phyloP scores from a whole-genome alignment of 1,140 invertebrate genomes.

The Dufourea novaeangliae region DNA sequence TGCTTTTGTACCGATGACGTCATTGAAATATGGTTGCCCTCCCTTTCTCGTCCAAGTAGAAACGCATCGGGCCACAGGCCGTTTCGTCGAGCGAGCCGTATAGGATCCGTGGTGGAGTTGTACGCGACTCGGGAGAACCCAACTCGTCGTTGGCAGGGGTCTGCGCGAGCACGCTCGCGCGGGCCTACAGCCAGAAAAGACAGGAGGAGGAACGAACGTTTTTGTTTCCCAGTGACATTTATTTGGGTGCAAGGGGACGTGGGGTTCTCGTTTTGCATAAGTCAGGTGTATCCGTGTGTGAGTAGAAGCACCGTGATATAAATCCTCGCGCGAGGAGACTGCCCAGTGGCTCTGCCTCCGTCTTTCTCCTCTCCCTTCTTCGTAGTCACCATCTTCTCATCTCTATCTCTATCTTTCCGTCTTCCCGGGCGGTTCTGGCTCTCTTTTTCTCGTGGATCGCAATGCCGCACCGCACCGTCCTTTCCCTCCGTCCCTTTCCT shows the following conservation, averaged over 20 bases:
- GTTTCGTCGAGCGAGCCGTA: not conserved
- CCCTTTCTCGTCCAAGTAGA: conserved; percentile 55
- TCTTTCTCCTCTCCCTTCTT: conserved; percentile 33
- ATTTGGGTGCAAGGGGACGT: conserved; percentile 75
- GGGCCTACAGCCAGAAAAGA: conserved; percentile 54
- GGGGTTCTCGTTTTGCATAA: conserved; percentile 78
- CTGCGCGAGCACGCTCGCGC: conserved; percentile 50
- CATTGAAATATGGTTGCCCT: conserved; percentile 73
- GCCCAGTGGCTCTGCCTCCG: conserved; percentile 72
- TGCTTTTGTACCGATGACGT: conserved; percentile 74
- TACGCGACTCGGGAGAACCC: conserved; percentile 43
- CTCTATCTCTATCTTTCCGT: conserved; percentile 52
- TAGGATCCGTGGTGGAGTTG: conserved; percentile 19
- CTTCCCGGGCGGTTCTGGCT: conserved; percentile 34
- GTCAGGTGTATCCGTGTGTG: conserved; percentile 77
- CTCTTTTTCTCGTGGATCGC: conserved; percentile 58
- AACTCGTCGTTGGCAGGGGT: conserved; percentile 41
- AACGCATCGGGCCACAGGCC: no score
- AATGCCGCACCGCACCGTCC: conserved; percentile 29
- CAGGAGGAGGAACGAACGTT: conserved; percentile 75
- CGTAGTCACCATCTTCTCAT: conserved; percentile 59
- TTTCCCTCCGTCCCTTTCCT: conserved; percentile 25
- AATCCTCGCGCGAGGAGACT: conserved; percentile 77
- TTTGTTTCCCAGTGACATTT: conserved; percentile 81
- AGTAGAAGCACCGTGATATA: conserved; percentile 77